Percentiles rank a stretch among this genome's conserved stretches.
Conservation (phyloP, 2,113 vertebrate species). For the Anolis sagrei region DNA sequence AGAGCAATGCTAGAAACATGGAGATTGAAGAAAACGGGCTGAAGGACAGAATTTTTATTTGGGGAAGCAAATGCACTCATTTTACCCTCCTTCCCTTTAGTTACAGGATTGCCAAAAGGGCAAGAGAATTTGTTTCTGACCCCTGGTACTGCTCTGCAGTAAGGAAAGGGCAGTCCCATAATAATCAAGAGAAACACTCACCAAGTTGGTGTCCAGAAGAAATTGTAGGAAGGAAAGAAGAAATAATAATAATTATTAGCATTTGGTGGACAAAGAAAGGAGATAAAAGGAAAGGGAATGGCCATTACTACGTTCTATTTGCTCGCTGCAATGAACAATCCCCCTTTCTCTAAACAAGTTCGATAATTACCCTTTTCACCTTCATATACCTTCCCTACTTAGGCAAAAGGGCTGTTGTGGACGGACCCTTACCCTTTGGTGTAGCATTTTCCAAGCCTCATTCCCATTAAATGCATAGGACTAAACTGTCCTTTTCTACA, state of each 20-base stretch:
- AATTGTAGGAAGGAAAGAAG: not conserved
- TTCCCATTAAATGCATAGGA: not conserved
- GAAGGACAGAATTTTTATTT: too few species aligned
- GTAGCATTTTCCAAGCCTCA: not conserved
- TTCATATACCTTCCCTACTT: not conserved
- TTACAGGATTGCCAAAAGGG: not conserved
- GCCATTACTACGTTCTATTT: not conserved
- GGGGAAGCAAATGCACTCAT: too few species aligned
- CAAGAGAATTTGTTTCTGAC: not conserved
- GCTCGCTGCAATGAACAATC: not conserved
- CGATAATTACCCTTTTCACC: not conserved
- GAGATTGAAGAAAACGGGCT: too few species aligned
- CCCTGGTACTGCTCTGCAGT: not conserved
- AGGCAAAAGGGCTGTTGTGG: not conserved
- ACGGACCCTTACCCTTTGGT: not conserved
- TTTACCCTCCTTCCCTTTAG: too few species aligned
- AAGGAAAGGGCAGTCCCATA: not conserved
- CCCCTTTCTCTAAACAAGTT: not conserved
- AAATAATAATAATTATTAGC: not conserved
- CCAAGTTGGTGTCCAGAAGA: constrained; percentile 16
- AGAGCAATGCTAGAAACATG: too few species aligned
- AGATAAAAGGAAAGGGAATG: not conserved
- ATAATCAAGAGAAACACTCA: constrained; percentile 28
- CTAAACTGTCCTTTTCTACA: not conserved
- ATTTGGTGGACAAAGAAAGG: not conserved